Percentiles rank a stretch among this genome's conserved stretches.
Conservation (phyloP, 2,888 invertebrate genomes). For the Leptopterna dolabrata region DNA sequence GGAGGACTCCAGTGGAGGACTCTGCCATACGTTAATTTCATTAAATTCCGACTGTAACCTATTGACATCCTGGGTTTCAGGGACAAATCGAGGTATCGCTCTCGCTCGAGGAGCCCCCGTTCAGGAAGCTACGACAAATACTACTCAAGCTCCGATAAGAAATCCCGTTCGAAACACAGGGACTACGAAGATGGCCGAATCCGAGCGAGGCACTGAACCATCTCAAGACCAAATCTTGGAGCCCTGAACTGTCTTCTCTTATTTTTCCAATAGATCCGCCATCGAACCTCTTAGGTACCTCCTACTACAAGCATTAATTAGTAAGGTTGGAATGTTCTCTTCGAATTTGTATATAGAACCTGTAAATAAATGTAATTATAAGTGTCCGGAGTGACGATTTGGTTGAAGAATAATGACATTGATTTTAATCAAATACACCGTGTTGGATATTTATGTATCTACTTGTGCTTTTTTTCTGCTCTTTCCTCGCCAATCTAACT, state of each 20-base stretch:
- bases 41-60: too few species aligned
- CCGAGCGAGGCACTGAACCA: conserved; percentile 59
- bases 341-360: background rate
- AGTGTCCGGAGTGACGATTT: background rate
- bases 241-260: background rate
- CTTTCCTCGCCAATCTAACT: too few species aligned
- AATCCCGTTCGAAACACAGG: conserved; percentile 60
- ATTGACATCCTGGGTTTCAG: conserved; percentile 62
- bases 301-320: background rate
- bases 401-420: background rate
- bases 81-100: conserved; percentile 66
- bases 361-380: background rate
- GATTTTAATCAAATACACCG: background rate
- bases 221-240: background rate
- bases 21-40: too few species aligned
- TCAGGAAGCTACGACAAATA: conserved; percentile 68
- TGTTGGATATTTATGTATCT: background rate
- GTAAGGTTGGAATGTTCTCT: background rate
- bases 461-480: too few species aligned
- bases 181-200: conserved; percentile 60
- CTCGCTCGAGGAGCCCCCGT: conserved; percentile 67
- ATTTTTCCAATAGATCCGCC: background rate
- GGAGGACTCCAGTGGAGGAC: too few species aligned
- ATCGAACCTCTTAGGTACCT: background rate
- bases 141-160: conserved; percentile 61